Evolutionary conservation across 1,140 invertebrate genomes (phyloP), one percentile per base, ranked within the genome.

Genomic region (Bombus fervidus): DNA sequence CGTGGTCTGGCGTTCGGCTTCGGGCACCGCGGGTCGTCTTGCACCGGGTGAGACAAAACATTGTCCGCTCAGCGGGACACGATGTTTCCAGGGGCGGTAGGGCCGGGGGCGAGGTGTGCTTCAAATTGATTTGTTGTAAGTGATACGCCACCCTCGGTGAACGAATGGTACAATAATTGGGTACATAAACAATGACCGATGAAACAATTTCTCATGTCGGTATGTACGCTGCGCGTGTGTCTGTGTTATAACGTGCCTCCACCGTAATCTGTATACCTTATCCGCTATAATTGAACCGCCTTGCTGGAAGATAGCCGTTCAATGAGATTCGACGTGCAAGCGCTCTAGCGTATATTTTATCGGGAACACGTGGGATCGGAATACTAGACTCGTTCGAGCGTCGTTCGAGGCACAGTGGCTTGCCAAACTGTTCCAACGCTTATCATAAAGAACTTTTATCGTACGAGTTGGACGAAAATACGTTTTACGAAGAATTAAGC

Each of bases 81-180:
- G 78, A 89, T 89, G 86, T 88, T 89, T 79, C 73, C 85, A 64
- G 75, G 80, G 85, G 78, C 59, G 39, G 69, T 6, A 13, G 62
- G 53, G 34, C 34, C 53, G 76, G 73, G 86, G 66, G 86, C 77
- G 64, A 82, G 87, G 79, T 84, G 87, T 82, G 87, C 78, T 77
- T 89, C 87, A 75, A 88, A 89, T 89, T 89, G 87, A 89, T 89
- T 89, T 89, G 87, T 89, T 89, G 87, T 89, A 89, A 89, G 87
- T 81, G 87, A 89, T 89, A 88, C 86, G 78, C 87, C 86, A 89
- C 87, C 87, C 87, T 68, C 85, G 83, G 87, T 79, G 83, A 89
- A 85, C 87, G 87, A 89, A 89, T 89, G 87, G 87, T 79, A 86
- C 86, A 89, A 89, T 89, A 89, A 89, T 89, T 89, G 87, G 87